A percentile compares a stretch with the other conserved stretches of the same genome.
phyloP scores from a whole-genome alignment of 1,140 invertebrate species.

The Lordiphosa mommai region DNA sequence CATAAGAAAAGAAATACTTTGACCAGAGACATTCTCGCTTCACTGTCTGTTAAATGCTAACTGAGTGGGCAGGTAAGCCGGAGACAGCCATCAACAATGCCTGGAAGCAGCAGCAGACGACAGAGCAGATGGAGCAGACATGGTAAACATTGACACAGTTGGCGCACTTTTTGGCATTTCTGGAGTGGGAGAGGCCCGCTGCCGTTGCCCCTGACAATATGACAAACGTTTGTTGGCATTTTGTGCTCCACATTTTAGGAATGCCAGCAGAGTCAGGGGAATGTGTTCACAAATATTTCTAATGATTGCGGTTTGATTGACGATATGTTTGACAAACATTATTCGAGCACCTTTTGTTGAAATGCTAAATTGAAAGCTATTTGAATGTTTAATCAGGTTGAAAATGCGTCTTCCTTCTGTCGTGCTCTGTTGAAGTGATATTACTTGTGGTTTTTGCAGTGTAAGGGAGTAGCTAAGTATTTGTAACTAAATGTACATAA shows the following conservation, averaged over 20 bases:
- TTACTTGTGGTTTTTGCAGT: too few species aligned
- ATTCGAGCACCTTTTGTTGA: background rate
- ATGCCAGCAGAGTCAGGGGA: too few species aligned
- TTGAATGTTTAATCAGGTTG: background rate
- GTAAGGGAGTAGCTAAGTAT: too few species aligned
- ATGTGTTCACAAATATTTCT: background rate
- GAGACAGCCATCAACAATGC: background rate
- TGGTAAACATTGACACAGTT: slow-evolving; percentile 51
- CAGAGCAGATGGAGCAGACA: slow-evolving; percentile 5
- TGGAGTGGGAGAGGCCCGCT: background rate
- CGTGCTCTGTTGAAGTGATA: too few species aligned
- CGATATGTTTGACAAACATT: slow-evolving; percentile 1
- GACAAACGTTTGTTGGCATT: background rate
- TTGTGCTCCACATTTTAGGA: background rate
- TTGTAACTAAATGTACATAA: too few species aligned
- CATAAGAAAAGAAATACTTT: background rate
- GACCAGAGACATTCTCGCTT: slow-evolving; percentile 31
- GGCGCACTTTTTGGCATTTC: slow-evolving; percentile 5
- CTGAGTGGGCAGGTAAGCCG: slow-evolving; percentile 1
- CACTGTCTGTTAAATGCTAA: slow-evolving; percentile 10
- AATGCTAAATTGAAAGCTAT: background rate
- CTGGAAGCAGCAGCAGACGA: background rate
- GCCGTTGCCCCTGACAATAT: background rate
- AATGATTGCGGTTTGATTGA: slow-evolving; percentile 13
- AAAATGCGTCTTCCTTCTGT: too few species aligned